A percentile compares a stretch with the other conserved stretches of the same genome.
phyloP scores from a whole-genome alignment of 2,797 vertebrate genomes.

The Ceryle rudis region DNA sequence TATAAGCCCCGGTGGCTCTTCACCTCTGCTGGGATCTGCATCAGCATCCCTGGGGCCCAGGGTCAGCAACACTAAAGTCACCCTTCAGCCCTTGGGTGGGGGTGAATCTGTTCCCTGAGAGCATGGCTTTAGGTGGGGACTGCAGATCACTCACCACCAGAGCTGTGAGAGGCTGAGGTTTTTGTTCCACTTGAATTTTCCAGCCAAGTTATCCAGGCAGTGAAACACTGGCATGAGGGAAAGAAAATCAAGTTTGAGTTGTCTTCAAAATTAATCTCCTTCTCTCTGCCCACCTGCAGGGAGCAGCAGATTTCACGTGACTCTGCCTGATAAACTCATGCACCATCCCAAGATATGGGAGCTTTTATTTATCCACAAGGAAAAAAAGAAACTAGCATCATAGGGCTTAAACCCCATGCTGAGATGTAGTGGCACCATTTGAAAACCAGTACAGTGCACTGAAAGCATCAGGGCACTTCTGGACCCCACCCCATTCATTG shows the following conservation, averaged over 20 bases:
- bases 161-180: background rate
- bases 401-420: background rate
- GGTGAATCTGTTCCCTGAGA: background rate
- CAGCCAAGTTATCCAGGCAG: background rate
- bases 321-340: background rate
- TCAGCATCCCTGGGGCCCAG: background rate
- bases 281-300: background rate
- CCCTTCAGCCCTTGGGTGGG: background rate
- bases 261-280: background rate
- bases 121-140: background rate
- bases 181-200: background rate
- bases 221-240: background rate
- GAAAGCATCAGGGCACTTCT: background rate
- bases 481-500: background rate
- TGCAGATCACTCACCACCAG: accelerated
- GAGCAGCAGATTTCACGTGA: accelerated
- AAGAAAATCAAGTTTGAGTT: background rate
- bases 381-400: background rate
- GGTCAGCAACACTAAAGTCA: background rate
- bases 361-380: background rate
- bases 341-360: background rate
- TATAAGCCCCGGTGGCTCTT: background rate
- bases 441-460: background rate
- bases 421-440: background rate
- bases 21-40: background rate